Conservation (phyloP, 2,888 invertebrate species). For the Parnassius glacialis region DNA sequence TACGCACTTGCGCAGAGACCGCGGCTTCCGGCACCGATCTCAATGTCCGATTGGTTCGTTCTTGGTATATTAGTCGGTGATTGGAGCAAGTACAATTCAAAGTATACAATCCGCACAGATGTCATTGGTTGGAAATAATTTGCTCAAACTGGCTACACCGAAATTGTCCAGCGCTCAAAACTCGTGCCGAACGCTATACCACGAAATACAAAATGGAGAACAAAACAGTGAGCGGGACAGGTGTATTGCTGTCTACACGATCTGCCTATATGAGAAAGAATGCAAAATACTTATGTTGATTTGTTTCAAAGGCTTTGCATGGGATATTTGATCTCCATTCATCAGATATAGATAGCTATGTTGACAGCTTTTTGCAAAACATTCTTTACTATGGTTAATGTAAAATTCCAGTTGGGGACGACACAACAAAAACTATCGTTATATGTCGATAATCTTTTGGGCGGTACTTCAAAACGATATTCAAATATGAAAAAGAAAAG, state of each 20-base stretch:
- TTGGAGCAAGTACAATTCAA: too few relatives aligned
- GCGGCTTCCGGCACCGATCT: too few relatives aligned
- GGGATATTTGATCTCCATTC: neutral
- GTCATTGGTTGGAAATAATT: too few relatives aligned
- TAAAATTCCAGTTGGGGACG: slow-evolving; percentile 55
- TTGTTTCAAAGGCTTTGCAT: neutral
- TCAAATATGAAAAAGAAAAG: slow-evolving; percentile 5
- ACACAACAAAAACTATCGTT: slow-evolving; percentile 68
- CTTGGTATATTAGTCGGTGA: too few relatives aligned
- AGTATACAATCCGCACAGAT: too few relatives aligned
- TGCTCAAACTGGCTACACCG: too few relatives aligned
- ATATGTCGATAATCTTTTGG: slow-evolving; percentile 37
- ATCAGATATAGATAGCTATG: slow-evolving; percentile 48
- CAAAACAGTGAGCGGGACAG: slow-evolving; percentile 56
- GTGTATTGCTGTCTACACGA: slow-evolving; percentile 33
- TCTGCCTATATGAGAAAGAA: slow-evolving; percentile 23
- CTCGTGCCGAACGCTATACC: slow-evolving; percentile 36
- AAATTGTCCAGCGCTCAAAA: too few relatives aligned
- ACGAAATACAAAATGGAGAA: slow-evolving; percentile 49
- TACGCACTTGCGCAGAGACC: too few relatives aligned
- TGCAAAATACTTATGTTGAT: neutral
- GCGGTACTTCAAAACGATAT: slow-evolving; percentile 22
- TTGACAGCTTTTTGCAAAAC: slow-evolving; percentile 29
- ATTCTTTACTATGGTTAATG: slow-evolving; percentile 22
- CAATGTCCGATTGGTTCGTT: too few relatives aligned